Conservation (phyloP, 2,797 vertebrate species). For the Acanthiza pusilla region DNA sequence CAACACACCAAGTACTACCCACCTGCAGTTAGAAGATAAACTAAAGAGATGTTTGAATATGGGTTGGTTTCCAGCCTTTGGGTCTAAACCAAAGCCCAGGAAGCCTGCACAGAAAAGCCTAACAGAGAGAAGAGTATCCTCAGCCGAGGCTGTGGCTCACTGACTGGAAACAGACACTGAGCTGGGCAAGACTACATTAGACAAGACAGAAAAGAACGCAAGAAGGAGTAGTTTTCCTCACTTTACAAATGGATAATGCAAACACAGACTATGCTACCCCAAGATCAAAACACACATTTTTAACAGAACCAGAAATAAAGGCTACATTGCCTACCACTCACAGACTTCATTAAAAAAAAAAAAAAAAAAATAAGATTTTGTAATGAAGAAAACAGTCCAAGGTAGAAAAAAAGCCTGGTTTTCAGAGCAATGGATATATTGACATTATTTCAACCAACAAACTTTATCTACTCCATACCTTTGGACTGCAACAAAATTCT, state of each 20-base stretch:
- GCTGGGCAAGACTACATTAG: accelerated
- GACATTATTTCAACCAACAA: background rate
- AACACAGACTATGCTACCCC: background rate
- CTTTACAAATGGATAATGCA: background rate
- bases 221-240: background rate
- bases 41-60: background rate
- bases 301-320: background rate
- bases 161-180: background rate
- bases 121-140: background rate
- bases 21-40: background rate
- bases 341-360: background rate
- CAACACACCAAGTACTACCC: accelerated
- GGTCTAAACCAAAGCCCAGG: background rate
- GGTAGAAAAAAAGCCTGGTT: background rate
- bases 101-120: background rate
- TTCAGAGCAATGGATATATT: background rate
- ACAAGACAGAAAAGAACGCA: background rate
- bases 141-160: background rate
- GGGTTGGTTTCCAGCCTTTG: background rate
- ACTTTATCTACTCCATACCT: background rate
- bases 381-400: background rate
- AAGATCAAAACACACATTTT: background rate
- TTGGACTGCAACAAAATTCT: background rate
- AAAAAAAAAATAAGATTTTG: background rate
- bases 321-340: background rate